Conservation (phyloP, 2,888 invertebrate genomes). For the Nemurella pictetii region DNA sequence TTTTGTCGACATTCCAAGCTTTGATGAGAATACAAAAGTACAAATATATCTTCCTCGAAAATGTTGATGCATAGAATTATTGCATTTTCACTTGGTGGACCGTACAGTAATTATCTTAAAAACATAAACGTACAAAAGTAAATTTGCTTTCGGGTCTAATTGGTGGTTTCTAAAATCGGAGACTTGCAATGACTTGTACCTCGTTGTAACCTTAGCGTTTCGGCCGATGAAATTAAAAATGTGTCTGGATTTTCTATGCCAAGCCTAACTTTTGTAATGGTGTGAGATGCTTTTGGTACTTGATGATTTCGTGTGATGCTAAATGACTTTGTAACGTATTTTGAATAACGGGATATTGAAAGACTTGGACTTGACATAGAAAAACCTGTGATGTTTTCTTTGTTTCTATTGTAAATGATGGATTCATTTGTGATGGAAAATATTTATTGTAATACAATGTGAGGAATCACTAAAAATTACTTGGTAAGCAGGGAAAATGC, state of each 20-base stretch:
- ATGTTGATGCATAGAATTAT: constrained; percentile 2
- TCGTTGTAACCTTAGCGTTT: background rate
- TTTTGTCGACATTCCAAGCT: constrained; percentile 37
- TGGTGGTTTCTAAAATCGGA: background rate
- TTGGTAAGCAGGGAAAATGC: background rate
- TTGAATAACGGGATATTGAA: background rate
- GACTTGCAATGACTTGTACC: background rate
- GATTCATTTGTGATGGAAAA: background rate
- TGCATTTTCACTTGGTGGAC: background rate
- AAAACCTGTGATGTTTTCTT: background rate
- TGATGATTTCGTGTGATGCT: background rate
- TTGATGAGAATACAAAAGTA: constrained; percentile 36
- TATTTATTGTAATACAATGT: constrained; percentile 10
- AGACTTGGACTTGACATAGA: background rate
- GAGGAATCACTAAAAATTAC: constrained; percentile 6
- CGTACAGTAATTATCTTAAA: background rate
- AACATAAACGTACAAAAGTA: background rate
- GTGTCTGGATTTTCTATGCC: background rate
- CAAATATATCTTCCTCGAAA: constrained; percentile 33
- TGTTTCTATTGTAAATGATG: background rate
- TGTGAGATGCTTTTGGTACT: background rate
- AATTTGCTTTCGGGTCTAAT: background rate
- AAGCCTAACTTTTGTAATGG: background rate
- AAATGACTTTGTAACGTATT: background rate
- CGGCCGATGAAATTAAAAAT: background rate